Base-by-base conservation (phyloP, 2,888 invertebrate genomes). In the Physocephala rufipes region DNA sequence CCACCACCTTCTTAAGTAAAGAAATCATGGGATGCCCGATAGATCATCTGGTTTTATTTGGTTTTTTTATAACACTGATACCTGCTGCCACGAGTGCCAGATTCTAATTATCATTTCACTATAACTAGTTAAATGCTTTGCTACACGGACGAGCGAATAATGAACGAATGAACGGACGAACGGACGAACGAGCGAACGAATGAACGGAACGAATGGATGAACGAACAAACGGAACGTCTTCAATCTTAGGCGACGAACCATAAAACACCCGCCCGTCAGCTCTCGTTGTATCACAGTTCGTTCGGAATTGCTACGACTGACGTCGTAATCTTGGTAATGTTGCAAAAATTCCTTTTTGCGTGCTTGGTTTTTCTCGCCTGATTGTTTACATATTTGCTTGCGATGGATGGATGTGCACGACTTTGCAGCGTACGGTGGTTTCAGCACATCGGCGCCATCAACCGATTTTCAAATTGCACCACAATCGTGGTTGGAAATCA, bases 1-100 rank as follows among this genome's bases (percentile, higher is more conserved):
- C 36, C 36, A 36, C 36, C 36, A 36, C 36, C 36, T 7, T 13
- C 49, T 47, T 26, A 30, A 47, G 49, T 19, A 59, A 67, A 70
- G 71, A 76, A 75, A 73, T 76, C 74, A 74, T 73, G 73, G 74
- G 73, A 74, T 73, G 68, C 30, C 49, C 61, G 68, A 68, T 68
- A 68, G 62, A 68, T 51, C 49, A 28, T 36, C 24, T 21, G 67
- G 15, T 59, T 45, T 13, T n/a, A n/a, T n/a, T n/a, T n/a, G n/a
- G n/a, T n/a, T n/a, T n/a, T n/a, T n/a, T n/a, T 36, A 21, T 63
- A 1, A 16, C 47, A 24, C 15, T 9, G 15, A 47, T 26, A 45
- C 63, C 26, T 9, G 16, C 43, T 47, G 45, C 63, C 24, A 45
- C 62, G 43, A 62, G n/a, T 62, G 36, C 43, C 43, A 58, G 62